These are phyloP conservation scores for Amazona vittata DNA, from an alignment of 2,113 vertebrate species.

Conservation along the genomic window DNA sequence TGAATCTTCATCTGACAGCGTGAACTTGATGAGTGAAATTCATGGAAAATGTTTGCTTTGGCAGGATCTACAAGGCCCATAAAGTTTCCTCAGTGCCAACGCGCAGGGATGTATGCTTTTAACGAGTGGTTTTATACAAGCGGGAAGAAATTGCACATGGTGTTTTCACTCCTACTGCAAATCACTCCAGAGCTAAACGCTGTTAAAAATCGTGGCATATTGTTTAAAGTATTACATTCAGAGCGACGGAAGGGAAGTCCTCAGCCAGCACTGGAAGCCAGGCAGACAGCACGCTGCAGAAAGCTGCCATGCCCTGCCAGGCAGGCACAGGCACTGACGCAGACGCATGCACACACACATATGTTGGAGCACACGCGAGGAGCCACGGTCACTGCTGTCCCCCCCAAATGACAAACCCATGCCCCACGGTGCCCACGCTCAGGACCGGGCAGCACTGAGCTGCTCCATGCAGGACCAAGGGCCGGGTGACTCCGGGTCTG, in stretches of 20 bases:
- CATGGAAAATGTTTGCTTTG: conserved; percentile 58
- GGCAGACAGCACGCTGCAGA: not conserved
- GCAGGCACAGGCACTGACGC: not conserved
- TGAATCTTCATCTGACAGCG: conserved; percentile 50
- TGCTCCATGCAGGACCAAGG: not conserved
- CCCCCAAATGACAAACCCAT: not conserved
- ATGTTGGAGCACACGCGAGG: not conserved
- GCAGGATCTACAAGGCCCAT: conserved; percentile 41
- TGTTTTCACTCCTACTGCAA: not conserved
- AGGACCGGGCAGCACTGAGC: not conserved
- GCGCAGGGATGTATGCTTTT: conserved; percentile 2
- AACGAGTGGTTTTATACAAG: conserved; percentile 40
- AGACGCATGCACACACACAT: not conserved
- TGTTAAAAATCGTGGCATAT: not conserved
- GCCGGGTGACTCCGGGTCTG: not conserved
- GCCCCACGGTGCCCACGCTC: not conserved
- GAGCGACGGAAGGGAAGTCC: not conserved
- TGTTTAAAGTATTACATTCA: not conserved
- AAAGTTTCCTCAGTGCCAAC: conserved; percentile 23
- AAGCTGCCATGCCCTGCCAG: not conserved
- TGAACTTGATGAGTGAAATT: conserved; percentile 51
- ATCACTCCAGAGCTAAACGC: not conserved
- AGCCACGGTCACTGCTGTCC: not conserved
- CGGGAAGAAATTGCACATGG: not conserved
- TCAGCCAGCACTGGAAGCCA: not conserved